phyloP scores from a whole-genome alignment of 1,140 invertebrate genomes.

The Drosophila repleta region DNA sequence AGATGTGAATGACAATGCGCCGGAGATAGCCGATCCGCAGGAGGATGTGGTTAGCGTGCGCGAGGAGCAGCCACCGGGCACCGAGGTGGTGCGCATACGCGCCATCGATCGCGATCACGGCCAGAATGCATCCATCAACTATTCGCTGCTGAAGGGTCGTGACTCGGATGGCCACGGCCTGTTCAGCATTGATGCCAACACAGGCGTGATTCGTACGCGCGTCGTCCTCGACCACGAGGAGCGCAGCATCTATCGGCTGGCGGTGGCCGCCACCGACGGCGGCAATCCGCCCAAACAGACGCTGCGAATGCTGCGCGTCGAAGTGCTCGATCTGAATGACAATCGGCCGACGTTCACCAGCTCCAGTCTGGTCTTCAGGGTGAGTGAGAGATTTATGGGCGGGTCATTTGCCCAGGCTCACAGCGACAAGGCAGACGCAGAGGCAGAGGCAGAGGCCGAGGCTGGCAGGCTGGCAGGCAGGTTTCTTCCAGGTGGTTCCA shows the following conservation, averaged over 20 bases:
- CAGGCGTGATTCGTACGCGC: conserved; percentile 94
- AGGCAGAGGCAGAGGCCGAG: too few relatives aligned
- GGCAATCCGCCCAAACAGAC: conserved; percentile 92
- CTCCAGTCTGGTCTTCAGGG: conserved; percentile 93
- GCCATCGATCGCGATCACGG: conserved; percentile 95
- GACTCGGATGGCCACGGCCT: conserved; percentile 93
- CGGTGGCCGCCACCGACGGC: conserved; percentile 93
- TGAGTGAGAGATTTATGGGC: conserved; percentile 84
- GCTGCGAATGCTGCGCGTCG: conserved; percentile 91
- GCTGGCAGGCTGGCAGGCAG: neutral
- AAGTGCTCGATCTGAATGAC: conserved; percentile 95
- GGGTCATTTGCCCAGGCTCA: conserved; percentile 34
- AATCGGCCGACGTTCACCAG: conserved; percentile 95
- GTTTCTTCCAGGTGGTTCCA: conserved; percentile 43
- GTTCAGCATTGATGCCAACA: conserved; percentile 93
- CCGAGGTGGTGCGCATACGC: conserved; percentile 92
- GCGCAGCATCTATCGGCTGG: conserved; percentile 92
- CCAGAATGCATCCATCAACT: conserved; percentile 94
- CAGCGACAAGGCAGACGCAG: neutral
- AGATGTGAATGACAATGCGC: conserved; percentile 96
- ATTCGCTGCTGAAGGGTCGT: conserved; percentile 92
- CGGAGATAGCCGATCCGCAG: conserved; percentile 93
- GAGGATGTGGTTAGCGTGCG: conserved; percentile 94
- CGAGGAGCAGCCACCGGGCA: conserved; percentile 93
- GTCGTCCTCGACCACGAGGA: conserved; percentile 95